Conservation (phyloP, 2,797 vertebrate species). For the Protonibea diacanthus region DNA sequence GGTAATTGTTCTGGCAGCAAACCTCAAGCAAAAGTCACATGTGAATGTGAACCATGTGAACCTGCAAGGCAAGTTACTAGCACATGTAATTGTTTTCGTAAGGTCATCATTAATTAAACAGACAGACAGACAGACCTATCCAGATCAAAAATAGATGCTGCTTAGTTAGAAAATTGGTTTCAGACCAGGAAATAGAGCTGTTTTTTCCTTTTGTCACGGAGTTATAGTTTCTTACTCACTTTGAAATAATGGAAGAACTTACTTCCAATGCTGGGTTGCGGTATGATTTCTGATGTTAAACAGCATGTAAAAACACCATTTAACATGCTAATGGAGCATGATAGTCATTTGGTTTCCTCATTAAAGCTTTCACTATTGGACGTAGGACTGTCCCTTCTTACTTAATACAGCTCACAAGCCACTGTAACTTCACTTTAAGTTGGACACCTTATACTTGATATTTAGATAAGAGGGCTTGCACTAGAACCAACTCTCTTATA, state of each 20-base stretch:
- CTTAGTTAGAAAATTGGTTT: slow-evolving; percentile 1
- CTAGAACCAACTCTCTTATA: neutral
- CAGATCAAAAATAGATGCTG: neutral
- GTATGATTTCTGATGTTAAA: slow-evolving; percentile 52
- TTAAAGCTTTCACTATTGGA: slow-evolving; percentile 37
- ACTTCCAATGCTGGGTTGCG: slow-evolving; percentile 12
- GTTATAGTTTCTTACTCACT: slow-evolving; percentile 30
- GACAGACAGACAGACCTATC: neutral
- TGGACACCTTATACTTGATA: neutral
- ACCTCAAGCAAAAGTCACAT: too few relatives aligned
- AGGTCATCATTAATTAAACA: neutral
- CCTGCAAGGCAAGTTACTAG: too few relatives aligned
- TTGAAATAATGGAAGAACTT: slow-evolving; percentile 35
- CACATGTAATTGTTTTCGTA: neutral
- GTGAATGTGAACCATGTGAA: too few relatives aligned
- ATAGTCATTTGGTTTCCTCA: slow-evolving; percentile 53
- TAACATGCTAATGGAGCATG: slow-evolving; percentile 38
- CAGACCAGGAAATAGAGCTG: neutral
- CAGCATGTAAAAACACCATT: slow-evolving; percentile 52
- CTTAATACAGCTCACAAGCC: slow-evolving; percentile 3
- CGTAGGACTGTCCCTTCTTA: neutral
- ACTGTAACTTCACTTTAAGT: neutral
- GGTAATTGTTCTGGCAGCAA: neutral
- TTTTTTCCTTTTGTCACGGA: slow-evolving; percentile 23
- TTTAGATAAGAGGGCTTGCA: neutral